Conservation (phyloP, 1,140 invertebrate genomes). For the Drosophila serrata region DNA sequence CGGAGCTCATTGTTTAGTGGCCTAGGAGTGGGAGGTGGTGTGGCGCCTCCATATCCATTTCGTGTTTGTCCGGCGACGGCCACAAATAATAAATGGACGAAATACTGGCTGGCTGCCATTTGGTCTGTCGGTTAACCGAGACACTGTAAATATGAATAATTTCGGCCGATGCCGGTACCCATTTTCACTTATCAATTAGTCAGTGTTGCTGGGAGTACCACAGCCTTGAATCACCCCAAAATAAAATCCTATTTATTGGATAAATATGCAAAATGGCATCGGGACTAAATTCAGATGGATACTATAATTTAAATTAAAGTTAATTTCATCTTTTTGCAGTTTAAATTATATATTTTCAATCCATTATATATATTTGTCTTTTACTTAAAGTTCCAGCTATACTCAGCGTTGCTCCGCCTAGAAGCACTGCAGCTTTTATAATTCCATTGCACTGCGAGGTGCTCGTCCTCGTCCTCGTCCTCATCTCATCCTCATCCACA, state of each 20-base stretch:
- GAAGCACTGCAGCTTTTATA: constrained; percentile 25
- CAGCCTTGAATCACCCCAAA: neutral
- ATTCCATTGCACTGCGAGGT: constrained; percentile 19
- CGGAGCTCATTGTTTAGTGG: constrained; percentile 65
- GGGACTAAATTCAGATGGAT: neutral
- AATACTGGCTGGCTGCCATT: constrained; percentile 57
- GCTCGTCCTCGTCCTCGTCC: neutral
- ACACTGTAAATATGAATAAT: constrained; percentile 78
- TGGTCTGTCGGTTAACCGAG: constrained; percentile 67
- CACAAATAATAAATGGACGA: constrained; percentile 77
- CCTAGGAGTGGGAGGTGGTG: neutral
- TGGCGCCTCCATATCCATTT: constrained; percentile 1
- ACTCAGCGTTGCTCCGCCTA: constrained; percentile 24
- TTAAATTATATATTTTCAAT: neutral
- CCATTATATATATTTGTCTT: neutral
- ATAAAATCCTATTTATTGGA: constrained; percentile 1
- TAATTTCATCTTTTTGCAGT: neutral
- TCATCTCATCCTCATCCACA: neutral
- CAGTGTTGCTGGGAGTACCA: neutral
- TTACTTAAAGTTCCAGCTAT: neutral
- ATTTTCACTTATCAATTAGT: constrained; percentile 44
- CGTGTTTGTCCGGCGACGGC: constrained; percentile 35
- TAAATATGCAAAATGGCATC: neutral
- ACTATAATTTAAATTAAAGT: neutral
- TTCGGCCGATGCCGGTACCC: constrained; percentile 16